Evolutionary conservation across 1,140 invertebrate genomes (phyloP), one percentile per base, ranked within the genome.

Genomic region (Cydia amplana): DNA sequence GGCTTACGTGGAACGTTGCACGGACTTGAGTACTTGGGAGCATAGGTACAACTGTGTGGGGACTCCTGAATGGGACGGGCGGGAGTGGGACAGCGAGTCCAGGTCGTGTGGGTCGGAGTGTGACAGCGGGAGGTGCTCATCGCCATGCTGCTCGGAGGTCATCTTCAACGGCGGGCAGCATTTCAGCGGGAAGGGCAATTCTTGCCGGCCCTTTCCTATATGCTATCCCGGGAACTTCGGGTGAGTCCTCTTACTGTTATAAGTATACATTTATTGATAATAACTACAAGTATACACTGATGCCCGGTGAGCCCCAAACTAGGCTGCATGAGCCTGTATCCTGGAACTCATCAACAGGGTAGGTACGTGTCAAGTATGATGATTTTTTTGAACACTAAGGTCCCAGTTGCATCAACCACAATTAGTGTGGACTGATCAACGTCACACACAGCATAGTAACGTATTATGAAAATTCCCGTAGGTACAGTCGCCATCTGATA

Each of bases 151-250:
- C 75, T 93, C 91, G 5, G 93, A 93, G 72, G 91, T 91, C 74
- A 93, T 93, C 73, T 93, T 93, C 85, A 93, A 93, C 72, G 93
- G 91, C 20, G 91, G 91, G 4, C 90, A 92, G 75, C 93, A 93
- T 77, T 90, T 90, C 73, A 88, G 89, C 74, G 88, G 87, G 32
- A 91, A 91, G 76, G 77, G 83, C 20, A 87, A 92, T 76, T 79
- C 80, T 1, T 91, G 88, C 74, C 80, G 82, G 7, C 82, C 83
- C 2, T 81, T 81, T 67, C 81, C 88, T 60, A 72, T 91, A 10
- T 92, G 91, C 76, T 91, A 91, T 84, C 89, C 91, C 64, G 89
- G 88, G 36, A 91, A 90, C 76, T 92, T 91, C 77, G 87, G 86
- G 91, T 92, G 74, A 91, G 91, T 84, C 20, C 20, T 83, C 2